Evolutionary conservation across 1,140 invertebrate genomes (phyloP), one percentile per base, ranked within the genome.

Genomic region (Eufriesea mexicana): DNA sequence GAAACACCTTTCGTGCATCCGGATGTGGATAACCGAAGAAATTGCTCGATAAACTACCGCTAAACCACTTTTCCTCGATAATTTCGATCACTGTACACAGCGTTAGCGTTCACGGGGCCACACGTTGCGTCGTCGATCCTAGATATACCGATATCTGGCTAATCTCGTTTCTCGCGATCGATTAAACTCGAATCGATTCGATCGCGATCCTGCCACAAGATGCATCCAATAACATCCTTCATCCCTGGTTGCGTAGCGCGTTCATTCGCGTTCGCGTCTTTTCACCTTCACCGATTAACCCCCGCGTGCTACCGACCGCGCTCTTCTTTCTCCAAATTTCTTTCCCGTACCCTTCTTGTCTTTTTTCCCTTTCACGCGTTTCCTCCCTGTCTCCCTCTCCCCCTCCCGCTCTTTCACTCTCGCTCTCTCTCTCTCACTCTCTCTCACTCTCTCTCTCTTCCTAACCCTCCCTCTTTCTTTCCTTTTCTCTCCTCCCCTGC

Each of bases 401-500:
- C 28, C 51, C 47, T 18, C 35, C 23, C 68, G 25, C 61, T 20
- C 66, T n/a, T 62, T 79, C 72, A 62, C 23, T 74, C 35, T 64
- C 76, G 68, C 64, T 79, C 64, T 18, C 51, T 74, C 35, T 62
- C 74, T 62, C 45, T 68, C 74, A 71, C 35, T 59, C 16, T 54
- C 55, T 64, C 57, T 35, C 57, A 49, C 42, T 68, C 35, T 45
- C 61, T 73, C 45, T 35, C 70, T 79, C 59, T 5, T 45, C 47
- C 68, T 72, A n/a, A 16, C 42, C 14, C 28, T 79, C 57, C 12
- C 10, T 75, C 51, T 45, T 49, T 20, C 35, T 35, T 28, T 59
- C 23, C 75, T 42, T 54, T 80, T 73, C 72, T 23, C 79, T 47
- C 61, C 71, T 89, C 67, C 77, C 78, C 68, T n/a, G n/a, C 16